Percentiles rank a stretch among this genome's conserved stretches.
These are phyloP conservation scores for Drosophila melanica DNA, from an alignment of 1,140 invertebrate species.

Conservation along the genomic window DNA sequence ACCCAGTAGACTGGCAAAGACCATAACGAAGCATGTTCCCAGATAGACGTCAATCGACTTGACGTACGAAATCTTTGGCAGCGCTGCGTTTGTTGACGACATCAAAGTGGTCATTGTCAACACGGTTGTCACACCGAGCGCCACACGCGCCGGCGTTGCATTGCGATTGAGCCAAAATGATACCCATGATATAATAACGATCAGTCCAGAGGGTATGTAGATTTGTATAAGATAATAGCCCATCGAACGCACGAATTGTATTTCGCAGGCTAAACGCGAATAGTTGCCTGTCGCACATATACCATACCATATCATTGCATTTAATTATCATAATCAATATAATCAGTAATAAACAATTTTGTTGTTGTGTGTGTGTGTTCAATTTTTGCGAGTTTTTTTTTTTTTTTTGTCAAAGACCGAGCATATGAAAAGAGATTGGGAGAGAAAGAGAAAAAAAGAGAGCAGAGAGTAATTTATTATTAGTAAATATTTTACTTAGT, in stretches of 20 bases:
- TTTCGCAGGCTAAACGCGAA: conserved; percentile 97
- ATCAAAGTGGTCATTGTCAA: conserved; percentile 99
- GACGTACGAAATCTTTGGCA: conserved; percentile 99
- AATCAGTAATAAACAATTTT: background rate
- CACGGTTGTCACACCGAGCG: conserved; percentile 98
- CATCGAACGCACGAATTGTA: conserved; percentile 98
- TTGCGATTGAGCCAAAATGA: conserved; percentile 97
- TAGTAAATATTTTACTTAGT: conserved; percentile 48
- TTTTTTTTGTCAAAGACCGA: conserved; percentile 26
- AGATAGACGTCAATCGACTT: conserved; percentile 99
- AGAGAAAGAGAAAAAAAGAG: conserved; percentile 51
- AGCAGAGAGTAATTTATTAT: conserved; percentile 57
- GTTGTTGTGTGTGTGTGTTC: conserved; percentile 19
- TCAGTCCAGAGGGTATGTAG: conserved; percentile 99
- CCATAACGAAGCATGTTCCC: conserved; percentile 99
- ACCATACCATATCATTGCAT: conserved; percentile 6
- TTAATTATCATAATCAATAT: no score
- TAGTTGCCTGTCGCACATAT: conserved; percentile 95
- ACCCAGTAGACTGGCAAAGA: conserved; percentile 97
- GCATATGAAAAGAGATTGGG: conserved; percentile 31
- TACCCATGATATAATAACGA: conserved; percentile 99
- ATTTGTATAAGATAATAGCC: conserved; percentile 99
- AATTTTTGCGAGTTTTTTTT: conserved; percentile 19
- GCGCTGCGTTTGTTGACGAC: conserved; percentile 98
- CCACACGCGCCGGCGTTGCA: conserved; percentile 97